Evolutionary conservation across 2,797 vertebrate genomes (phyloP).

Genomic region (Lateolabrax maculatus): DNA sequence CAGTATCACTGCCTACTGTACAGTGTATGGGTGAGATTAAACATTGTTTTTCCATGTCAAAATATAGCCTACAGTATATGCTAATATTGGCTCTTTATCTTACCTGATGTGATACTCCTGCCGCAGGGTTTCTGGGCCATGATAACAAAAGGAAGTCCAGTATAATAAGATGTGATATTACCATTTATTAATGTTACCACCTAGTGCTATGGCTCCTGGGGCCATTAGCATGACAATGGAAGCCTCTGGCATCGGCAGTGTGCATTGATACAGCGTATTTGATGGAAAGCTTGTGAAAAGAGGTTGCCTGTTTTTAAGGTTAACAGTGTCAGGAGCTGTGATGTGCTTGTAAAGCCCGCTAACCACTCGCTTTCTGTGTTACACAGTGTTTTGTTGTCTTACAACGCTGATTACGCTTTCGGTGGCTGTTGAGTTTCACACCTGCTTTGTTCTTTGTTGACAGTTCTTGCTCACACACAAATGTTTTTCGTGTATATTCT

Average conservation of each 20-base stretch:
- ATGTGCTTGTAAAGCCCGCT: conserved; percentile 35
- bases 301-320: conserved; percentile 68
- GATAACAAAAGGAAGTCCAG: conserved; percentile 77
- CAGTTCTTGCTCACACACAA: conserved; percentile 16
- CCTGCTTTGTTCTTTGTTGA: conserved; percentile 54
- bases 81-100: conserved; percentile 69
- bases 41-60: conserved; percentile 68
- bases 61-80: conserved; percentile 58
- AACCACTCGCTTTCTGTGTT: conserved; percentile 35
- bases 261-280: conserved; percentile 67
- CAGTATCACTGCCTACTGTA: conserved; percentile 52
- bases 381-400: conserved; percentile 54
- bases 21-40: conserved; percentile 57
- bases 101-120: conserved; percentile 72
- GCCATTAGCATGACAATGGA: conserved; percentile 87
- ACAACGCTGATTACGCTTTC: conserved; percentile 27
- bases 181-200: conserved; percentile 82
- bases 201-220: conserved; percentile 66
- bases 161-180: conserved; percentile 82
- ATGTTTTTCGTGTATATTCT: conserved; percentile 24
- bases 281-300: conserved; percentile 78
- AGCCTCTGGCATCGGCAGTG: conserved; percentile 74
- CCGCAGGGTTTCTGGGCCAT: conserved; percentile 58
- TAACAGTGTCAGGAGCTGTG: conserved; percentile 54
- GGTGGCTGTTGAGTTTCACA: conserved; percentile 49